Percentiles rank a stretch among this genome's conserved stretches.
Conservation (phyloP, 1,140 invertebrate species). For the Macrobrachium rosenbergii region DNA sequence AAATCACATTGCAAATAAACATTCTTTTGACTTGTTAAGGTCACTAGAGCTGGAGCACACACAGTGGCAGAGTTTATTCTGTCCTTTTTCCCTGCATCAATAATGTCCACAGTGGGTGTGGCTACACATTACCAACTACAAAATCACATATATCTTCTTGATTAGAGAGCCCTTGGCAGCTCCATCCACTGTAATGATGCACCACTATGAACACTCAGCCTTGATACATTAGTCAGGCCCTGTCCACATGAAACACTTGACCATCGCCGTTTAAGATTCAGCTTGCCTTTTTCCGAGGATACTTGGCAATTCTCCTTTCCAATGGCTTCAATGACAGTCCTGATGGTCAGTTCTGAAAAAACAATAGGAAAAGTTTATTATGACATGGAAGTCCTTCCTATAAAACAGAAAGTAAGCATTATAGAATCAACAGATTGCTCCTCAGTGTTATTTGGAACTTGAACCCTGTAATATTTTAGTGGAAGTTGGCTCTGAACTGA, state of each 20-base stretch:
- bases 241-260: constrained; percentile 50
- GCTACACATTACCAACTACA: constrained; percentile 28
- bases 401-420: no score
- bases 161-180: constrained; percentile 55
- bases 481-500: no score
- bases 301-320: constrained; percentile 57
- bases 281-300: constrained; percentile 53
- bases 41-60: constrained; percentile 57
- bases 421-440: no score
- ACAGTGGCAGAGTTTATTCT: constrained; percentile 55
- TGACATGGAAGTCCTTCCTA: not conserved
- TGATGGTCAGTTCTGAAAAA: constrained; percentile 60
- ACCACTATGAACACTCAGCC: constrained; percentile 41
- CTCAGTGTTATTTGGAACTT: no score
- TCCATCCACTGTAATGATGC: constrained; percentile 50
- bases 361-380: not conserved
- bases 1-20: constrained; percentile 51
- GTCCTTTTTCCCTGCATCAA: constrained; percentile 44
- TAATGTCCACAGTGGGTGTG: constrained; percentile 49
- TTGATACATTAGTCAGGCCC: constrained; percentile 35
- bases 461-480: no score
- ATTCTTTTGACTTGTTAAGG: constrained; percentile 34
- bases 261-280: constrained; percentile 40
- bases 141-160: constrained; percentile 5
- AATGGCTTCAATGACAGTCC: constrained; percentile 61